These are phyloP conservation scores for Athalia cordata DNA, from an alignment of 2,888 invertebrate genomes.

Conservation along the genomic window DNA sequence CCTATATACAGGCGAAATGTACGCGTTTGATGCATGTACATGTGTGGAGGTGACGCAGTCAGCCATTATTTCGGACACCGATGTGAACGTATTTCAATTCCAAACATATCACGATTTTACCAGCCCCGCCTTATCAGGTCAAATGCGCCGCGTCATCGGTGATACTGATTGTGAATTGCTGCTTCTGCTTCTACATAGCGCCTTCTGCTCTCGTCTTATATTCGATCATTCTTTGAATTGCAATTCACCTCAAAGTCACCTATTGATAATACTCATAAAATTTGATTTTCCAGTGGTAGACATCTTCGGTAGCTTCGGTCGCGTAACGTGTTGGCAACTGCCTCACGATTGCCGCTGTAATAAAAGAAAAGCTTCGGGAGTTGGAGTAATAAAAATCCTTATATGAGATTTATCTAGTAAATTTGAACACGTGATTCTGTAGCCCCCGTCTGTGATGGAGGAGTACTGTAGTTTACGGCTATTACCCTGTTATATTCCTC, in stretches of 20 bases:
- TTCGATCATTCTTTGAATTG: conserved; percentile 1
- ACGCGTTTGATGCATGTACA: no score
- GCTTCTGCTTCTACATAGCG: conserved; percentile 20
- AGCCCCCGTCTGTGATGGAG: conserved; percentile 18
- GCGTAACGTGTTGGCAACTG: background rate
- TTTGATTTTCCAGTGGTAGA: no score
- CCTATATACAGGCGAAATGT: background rate
- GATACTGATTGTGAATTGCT: conserved; percentile 24
- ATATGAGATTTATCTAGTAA: conserved; percentile 26
- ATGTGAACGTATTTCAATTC: conserved; percentile 57
- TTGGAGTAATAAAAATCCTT: conserved; percentile 28
- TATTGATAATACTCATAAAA: no score
- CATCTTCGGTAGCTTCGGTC: no score
- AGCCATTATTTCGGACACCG: conserved; percentile 53
- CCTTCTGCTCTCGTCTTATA: background rate
- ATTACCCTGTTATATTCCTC: conserved; percentile 14
- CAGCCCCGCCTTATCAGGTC: conserved; percentile 55
- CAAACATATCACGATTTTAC: conserved; percentile 57
- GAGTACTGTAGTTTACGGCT: conserved; percentile 38
- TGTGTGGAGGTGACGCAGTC: background rate
- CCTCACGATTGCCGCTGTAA: background rate
- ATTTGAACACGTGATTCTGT: conserved; percentile 39
- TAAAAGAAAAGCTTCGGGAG: background rate
- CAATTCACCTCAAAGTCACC: background rate
- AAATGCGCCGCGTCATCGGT: conserved; percentile 58